phyloP scores from a whole-genome alignment of 2,797 vertebrate genomes.

The Echiichthys vipera region DNA sequence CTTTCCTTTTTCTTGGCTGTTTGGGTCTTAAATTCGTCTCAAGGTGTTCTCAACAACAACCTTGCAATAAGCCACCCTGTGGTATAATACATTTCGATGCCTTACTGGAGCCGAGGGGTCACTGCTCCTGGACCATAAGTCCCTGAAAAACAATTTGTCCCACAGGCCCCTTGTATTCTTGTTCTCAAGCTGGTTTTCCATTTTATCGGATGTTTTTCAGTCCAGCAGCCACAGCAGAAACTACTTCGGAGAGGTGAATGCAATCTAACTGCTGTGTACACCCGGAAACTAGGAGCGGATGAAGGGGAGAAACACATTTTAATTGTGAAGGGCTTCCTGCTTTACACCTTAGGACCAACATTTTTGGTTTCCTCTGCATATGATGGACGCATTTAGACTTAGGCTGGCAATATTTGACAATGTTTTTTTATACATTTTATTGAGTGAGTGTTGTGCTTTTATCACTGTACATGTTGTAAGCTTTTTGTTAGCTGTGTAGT shows the following conservation, averaged over 20 bases:
- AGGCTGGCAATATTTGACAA: too few species aligned
- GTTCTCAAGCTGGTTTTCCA: constrained; percentile 11
- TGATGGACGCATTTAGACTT: neutral
- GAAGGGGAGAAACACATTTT: neutral
- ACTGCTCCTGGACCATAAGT: neutral
- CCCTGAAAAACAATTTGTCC: constrained; percentile 36
- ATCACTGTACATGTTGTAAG: too few species aligned
- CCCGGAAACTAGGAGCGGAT: neutral
- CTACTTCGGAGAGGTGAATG: neutral
- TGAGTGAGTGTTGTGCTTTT: too few species aligned
- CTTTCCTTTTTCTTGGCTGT: neutral
- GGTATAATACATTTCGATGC: constrained; percentile 11
- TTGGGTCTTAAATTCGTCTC: neutral
- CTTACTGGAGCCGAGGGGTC: constrained; percentile 26
- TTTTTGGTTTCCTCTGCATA: neutral
- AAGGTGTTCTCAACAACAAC: neutral
- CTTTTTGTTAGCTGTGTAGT: too few species aligned
- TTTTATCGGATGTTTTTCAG: constrained; percentile 15
- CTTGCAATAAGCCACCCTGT: neutral
- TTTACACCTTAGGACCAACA: neutral
- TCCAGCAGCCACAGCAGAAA: constrained; percentile 19
- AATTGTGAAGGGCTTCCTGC: neutral
- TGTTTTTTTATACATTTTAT: too few species aligned
- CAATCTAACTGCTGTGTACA: neutral
- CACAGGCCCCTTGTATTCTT: neutral